phyloP scores from a whole-genome alignment of 2,888 invertebrate species.

The Tubulanus polymorphus region DNA sequence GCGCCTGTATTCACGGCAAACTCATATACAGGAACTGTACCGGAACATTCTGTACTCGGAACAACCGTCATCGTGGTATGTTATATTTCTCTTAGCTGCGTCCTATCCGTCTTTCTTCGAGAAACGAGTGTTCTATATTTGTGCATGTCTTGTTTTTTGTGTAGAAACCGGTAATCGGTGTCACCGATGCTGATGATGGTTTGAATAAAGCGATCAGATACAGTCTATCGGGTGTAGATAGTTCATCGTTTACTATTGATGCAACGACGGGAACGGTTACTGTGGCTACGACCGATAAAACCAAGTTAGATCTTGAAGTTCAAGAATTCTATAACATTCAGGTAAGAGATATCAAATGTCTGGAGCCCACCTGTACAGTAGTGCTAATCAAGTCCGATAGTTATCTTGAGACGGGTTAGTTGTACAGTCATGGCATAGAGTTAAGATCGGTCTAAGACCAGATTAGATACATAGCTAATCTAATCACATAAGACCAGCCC shows the following conservation, averaged over 20 bases:
- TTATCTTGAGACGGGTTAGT: too few relatives aligned
- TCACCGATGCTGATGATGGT: neutral
- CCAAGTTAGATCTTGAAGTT: neutral
- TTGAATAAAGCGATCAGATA: neutral
- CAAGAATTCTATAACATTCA: neutral
- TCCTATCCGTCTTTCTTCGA: too few relatives aligned
- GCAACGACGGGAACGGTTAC: neutral
- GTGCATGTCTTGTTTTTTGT: too few relatives aligned
- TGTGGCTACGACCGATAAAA: neutral
- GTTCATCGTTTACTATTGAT: neutral
- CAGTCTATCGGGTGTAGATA: neutral
- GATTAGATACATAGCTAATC: too few relatives aligned
- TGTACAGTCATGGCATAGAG: too few relatives aligned
- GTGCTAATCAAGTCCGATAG: too few relatives aligned
- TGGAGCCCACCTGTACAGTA: too few relatives aligned
- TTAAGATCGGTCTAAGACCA: too few relatives aligned
- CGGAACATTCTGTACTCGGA: neutral
- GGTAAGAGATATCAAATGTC: too few relatives aligned
- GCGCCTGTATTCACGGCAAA: slow-evolving; percentile 12
- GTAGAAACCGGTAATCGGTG: neutral
- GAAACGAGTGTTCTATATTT: too few relatives aligned
- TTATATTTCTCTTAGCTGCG: neutral
- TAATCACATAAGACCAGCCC: too few relatives aligned
- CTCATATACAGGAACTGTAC: neutral
- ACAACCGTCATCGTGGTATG: neutral